phyloP scores from a whole-genome alignment of 64 coral and sea anemone genomes.

The Trachythela sp. region DNA sequence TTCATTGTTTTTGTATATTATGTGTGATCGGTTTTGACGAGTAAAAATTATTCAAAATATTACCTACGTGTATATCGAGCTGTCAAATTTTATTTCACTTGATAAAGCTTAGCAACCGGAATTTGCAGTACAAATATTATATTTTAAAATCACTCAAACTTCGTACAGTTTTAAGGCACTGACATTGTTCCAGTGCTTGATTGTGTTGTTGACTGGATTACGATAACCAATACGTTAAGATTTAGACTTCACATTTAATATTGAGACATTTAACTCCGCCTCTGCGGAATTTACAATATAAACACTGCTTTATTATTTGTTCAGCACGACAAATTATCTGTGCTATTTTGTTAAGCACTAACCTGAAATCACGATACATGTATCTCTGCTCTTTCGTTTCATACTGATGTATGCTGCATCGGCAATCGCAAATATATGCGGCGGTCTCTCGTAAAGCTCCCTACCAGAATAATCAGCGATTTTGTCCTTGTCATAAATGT shows the following conservation, averaged over 20 bases:
- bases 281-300: not conserved
- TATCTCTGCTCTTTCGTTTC: conserved; percentile 88
- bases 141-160: not conserved
- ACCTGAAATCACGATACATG: conserved; percentile 97
- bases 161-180: not conserved
- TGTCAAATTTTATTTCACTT: not conserved
- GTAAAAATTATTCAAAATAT: not conserved
- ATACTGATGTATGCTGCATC: conserved; percentile 93
- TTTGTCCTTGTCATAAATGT: conserved; percentile 77
- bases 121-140: not conserved
- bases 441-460: conserved; percentile 96
- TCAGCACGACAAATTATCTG: not conserved
- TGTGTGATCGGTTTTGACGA: not conserved
- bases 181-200: not conserved
- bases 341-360: not conserved
- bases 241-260: not conserved
- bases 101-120: not conserved
- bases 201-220: not conserved
- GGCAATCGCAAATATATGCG: conserved; percentile 92
- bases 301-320: not conserved
- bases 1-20: not conserved
- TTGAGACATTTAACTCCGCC: not conserved
- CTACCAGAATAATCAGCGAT: conserved; percentile 78
- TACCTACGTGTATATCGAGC: not conserved
- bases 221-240: not conserved